Conservation (phyloP, 2,113 vertebrate species). For the Abramis brama region DNA sequence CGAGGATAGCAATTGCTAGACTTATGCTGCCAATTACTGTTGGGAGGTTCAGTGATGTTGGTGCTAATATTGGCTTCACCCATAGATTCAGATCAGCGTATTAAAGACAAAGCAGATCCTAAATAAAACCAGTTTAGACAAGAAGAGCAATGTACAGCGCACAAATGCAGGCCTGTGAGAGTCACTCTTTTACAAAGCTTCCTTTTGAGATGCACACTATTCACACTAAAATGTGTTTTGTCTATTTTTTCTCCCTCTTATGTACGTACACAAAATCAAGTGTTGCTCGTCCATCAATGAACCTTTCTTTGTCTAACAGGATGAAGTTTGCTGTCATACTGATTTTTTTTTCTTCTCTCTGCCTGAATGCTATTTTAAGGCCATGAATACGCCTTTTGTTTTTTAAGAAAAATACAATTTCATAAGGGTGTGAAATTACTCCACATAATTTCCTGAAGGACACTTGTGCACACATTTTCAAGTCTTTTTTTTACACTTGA, state of each 20-base stretch:
- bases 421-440: neutral
- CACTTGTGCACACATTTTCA: neutral
- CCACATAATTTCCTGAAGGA: neutral
- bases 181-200: neutral
- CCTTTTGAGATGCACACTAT: neutral
- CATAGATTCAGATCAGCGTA: neutral
- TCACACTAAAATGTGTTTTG: conserved; percentile 6
- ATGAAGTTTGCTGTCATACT: neutral
- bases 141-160: neutral
- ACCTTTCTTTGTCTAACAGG: neutral
- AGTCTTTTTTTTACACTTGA: neutral
- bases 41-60: neutral
- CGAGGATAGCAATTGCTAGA: neutral
- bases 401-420: neutral
- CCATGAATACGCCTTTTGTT: neutral
- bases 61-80: neutral
- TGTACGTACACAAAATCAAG: neutral
- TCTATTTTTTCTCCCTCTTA: neutral
- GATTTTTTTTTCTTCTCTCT: neutral
- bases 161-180: conserved; percentile 18
- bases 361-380: neutral
- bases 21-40: neutral
- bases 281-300: neutral
- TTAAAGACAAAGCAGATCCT: neutral
- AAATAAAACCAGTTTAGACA: conserved; percentile 14